Base-by-base conservation (phyloP, 1,140 invertebrate genomes). In the Ceratitis capitata region DNA sequence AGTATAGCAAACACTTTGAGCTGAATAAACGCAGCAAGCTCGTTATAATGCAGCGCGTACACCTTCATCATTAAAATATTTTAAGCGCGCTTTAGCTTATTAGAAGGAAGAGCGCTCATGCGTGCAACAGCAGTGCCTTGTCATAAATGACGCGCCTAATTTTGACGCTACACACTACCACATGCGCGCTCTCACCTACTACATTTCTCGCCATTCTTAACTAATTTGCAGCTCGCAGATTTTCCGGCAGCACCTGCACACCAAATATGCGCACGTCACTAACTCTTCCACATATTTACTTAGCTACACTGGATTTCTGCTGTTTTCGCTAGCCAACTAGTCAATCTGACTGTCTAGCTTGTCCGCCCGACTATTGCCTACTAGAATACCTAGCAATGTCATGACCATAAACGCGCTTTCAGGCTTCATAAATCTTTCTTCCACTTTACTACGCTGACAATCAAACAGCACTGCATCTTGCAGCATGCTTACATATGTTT, bases 381-480 rank as follows among this genome's bases (percentile, higher is more conserved):
- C 58, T 29, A n/a, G n/a, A n/a, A n/a, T 64, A 23, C 39, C 69
- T 3, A 12, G 69, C 69, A 78, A 78, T 78, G 69, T 78, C 69
- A 78, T 78, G 69, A 78, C 69, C 69, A 78, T 78, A 78, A 78
- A 78, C 9, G 69, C 42, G n/a, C n/a, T n/a, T n/a, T 19, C 42
- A 42, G 32, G 69, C 69, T 78, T 78, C 69, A 78, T 78, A 78
- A 78, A 78, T 78, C 69, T 78, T 78, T 78, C 69, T 78, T 78
- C 69, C 69, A 78, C 69, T 78, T 78, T 78, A n/a, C n/a, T n/a
- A 35, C 69, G 69, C n/a, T 78, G 69, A 78, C 69, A 78, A 45
- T 10, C 69, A 78, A 78, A 23, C 39, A 45, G 69, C 19, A 7
- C 12, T 26, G 56, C 32, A 9, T n/a, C 69, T 7, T n/a, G 69